Base-by-base conservation (phyloP, 2,113 vertebrate species). In the Morone chrysops region DNA sequence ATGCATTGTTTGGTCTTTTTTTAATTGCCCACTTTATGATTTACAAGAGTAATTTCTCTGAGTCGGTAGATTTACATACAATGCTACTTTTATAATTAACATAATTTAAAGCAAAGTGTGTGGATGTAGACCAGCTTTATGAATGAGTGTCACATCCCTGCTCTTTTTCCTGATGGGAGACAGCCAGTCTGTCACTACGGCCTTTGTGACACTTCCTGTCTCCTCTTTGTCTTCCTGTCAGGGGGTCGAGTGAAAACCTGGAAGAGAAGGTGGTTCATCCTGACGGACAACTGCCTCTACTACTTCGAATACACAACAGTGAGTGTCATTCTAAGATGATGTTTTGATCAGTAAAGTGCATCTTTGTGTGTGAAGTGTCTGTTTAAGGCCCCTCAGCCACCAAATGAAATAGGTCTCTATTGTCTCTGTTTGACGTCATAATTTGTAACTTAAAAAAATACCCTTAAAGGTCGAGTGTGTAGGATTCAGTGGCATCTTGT, bases 291-390 rank as follows among this genome's bases (percentile, higher is more conserved):
- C 95, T 98, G 97, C 95, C 96, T 99, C 8, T 98, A 98, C 94
- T 98, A 98, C 96, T 99, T 98, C 6, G 97, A 98, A 80, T 99
- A 98, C 92, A 99, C 97, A 48, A 99, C 97, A 43, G 97, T 99
- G 90, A 97, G 97, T 97, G 93, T 0, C 18, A 4, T 4, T 25
- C n/a, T 6, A 38, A 78, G 54, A 74, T 47, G 5, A 0, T 14
- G 8, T 54, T 75, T 65, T 60, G 8, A 41, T 78, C 17, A 5
- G 25, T 16, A 0, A 62, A 56, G 57, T 10, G 22, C 47, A 7
- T 63, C n/a, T 60, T 59, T 48, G 59, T 31, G 31, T 31, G 2
- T 31, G 31, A 25, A 25, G 25, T 25, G 25, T 25, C 25, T 25
- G 25, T 25, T 25, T 25, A 25, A 1, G 22, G 1, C 45, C 9